Percentiles rank a stretch among this genome's conserved stretches.
Evolutionary conservation across 2,888 invertebrate genomes (phyloP).

Genomic region (Drosophila pegasa): DNA sequence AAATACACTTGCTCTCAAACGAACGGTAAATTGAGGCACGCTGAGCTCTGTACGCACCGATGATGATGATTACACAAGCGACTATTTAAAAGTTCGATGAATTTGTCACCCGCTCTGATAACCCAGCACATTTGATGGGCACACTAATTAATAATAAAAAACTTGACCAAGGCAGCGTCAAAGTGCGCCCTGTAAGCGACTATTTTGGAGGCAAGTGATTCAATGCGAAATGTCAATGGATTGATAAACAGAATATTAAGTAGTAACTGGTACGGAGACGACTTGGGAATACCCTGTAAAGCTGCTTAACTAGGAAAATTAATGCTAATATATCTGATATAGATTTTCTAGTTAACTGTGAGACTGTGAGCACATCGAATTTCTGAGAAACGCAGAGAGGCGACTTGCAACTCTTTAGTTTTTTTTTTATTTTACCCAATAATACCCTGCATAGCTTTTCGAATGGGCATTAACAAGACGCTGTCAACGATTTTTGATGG

Average conservation of each 20-base stretch:
- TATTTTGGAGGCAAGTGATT: constrained; percentile 56
- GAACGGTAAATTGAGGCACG: constrained; percentile 4
- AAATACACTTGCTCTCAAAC: constrained; percentile 11
- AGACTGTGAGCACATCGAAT: neutral
- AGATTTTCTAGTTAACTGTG: too few species aligned
- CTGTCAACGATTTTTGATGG: neutral
- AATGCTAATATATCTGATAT: neutral
- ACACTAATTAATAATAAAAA: constrained; percentile 17
- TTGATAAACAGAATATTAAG: constrained; percentile 25
- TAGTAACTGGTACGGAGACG: neutral
- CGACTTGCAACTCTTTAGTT: too few species aligned
- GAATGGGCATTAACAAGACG: neutral
- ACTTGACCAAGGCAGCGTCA: constrained; percentile 45
- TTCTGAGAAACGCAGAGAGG: neutral
- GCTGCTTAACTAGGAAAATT: neutral
- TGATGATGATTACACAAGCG: constrained; percentile 16
- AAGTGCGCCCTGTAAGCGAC: constrained; percentile 46
- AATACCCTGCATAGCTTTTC: neutral
- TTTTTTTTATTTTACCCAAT: neutral
- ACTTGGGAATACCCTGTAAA: constrained; percentile 5
- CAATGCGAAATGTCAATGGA: constrained; percentile 30
- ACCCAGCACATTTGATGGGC: constrained; percentile 6
- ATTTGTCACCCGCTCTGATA: constrained; percentile 23
- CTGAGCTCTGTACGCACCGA: constrained; percentile 3
- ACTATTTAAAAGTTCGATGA: constrained; percentile 24